Conservation (phyloP, 2,797 vertebrate species). For the Myotis planiceps region DNA sequence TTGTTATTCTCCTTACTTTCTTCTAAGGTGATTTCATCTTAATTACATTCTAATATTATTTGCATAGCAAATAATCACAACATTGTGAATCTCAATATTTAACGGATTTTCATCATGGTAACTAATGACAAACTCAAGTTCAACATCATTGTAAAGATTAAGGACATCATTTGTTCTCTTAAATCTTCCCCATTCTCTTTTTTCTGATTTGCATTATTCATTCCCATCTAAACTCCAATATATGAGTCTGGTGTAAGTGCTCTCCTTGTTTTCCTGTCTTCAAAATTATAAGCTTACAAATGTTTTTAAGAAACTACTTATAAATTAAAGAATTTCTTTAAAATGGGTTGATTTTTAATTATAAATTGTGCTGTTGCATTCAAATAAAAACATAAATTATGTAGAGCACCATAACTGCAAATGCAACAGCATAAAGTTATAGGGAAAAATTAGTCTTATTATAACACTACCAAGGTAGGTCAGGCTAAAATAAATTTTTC, state of each 20-base stretch:
- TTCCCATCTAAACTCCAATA: background rate
- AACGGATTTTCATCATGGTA: background rate
- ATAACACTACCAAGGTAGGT: conserved; percentile 5
- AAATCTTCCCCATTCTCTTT: background rate
- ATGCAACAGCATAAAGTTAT: conserved; percentile 3
- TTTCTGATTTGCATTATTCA: background rate
- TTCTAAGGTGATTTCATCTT: background rate
- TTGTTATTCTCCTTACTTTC: background rate
- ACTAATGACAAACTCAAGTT: conserved; percentile 26
- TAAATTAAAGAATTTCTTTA: conserved; percentile 5
- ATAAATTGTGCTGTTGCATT: background rate
- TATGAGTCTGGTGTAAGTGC: background rate
- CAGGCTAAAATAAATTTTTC: background rate
- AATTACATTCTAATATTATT: background rate
- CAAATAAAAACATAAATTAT: conserved; percentile 41
- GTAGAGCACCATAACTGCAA: conserved; percentile 8
- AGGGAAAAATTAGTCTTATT: background rate
- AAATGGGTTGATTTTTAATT: background rate
- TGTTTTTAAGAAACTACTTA: background rate
- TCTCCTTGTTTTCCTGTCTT: background rate
- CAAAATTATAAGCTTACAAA: conserved; percentile 10
- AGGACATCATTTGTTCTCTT: background rate
- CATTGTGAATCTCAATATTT: background rate
- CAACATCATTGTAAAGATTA: conserved; percentile 27
- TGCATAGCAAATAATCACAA: background rate